phyloP scores from a whole-genome alignment of 1,140 invertebrate genomes.

The Tyrophagus putrescentiae region DNA sequence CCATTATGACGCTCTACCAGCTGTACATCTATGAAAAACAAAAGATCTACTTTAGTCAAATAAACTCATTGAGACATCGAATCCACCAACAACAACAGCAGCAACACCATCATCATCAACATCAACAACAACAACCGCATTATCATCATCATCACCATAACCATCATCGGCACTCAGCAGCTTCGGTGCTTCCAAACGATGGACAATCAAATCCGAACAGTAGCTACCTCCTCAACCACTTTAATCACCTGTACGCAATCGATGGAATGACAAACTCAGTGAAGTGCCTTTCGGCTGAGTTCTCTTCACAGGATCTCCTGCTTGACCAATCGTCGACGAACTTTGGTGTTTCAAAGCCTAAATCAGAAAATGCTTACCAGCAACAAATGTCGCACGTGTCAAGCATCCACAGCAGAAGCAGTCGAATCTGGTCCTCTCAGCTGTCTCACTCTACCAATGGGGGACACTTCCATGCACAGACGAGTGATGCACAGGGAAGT shows the following conservation, averaged over 20 bases:
- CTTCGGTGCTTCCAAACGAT: too few species aligned
- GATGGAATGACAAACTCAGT: background rate
- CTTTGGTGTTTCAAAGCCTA: constrained; percentile 3
- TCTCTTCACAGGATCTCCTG: constrained; percentile 10
- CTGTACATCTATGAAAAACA: constrained; percentile 68
- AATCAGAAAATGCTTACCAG: too few species aligned
- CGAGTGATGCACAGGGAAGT: too few species aligned
- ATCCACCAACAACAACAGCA: constrained; percentile 3
- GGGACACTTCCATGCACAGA: too few species aligned
- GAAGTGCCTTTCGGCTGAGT: constrained; percentile 9
- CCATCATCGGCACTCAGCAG: too few species aligned
- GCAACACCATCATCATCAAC: background rate
- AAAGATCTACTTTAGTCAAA: constrained; percentile 60
- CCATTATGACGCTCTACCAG: constrained; percentile 77
- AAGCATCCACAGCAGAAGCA: too few species aligned
- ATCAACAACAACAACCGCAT: background rate
- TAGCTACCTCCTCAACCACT: background rate
- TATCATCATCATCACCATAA: too few species aligned
- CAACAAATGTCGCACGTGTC: too few species aligned
- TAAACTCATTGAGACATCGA: constrained; percentile 3
- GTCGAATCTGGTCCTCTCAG: too few species aligned
- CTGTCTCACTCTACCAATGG: too few species aligned
- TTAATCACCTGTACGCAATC: background rate
- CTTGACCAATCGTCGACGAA: background rate
- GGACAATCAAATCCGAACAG: too few species aligned